phyloP scores from a whole-genome alignment of 2,797 vertebrate species.

The Aplochiton taeniatus region DNA sequence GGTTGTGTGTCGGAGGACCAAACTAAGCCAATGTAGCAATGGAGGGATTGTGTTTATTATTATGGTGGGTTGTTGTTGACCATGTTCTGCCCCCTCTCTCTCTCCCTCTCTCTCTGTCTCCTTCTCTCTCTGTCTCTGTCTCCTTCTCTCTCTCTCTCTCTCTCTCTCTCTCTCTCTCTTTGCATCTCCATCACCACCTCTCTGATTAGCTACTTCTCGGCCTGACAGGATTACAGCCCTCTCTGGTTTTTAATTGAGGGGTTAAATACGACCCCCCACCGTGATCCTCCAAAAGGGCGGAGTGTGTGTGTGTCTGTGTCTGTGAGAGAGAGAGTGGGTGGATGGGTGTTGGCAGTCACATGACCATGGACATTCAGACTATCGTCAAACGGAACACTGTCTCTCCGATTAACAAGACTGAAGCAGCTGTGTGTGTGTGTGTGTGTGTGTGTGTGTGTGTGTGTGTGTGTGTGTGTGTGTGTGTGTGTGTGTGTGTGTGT shows the following conservation, averaged over 20 bases:
- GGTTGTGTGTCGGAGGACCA: not conserved
- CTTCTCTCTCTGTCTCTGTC: constrained; percentile 10
- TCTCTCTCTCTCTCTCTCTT: constrained; percentile 11
- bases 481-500: constrained; percentile 12
- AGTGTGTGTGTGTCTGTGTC: too few relatives aligned
- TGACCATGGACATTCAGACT: constrained; percentile 58
- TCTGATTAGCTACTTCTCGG: constrained; percentile 41
- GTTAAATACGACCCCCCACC: constrained; percentile 73
- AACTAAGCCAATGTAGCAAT: not conserved
- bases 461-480: not conserved
- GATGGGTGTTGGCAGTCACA: constrained; percentile 43
- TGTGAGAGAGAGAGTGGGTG: constrained; percentile 22
- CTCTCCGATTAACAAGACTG: constrained; percentile 50
- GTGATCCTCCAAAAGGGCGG: constrained; percentile 22
- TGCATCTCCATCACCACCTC: constrained; percentile 10
- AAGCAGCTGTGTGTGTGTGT: constrained; percentile 15
- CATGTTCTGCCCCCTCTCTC: constrained; percentile 40
- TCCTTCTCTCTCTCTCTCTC: not conserved
- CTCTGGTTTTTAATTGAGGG: constrained; percentile 74
- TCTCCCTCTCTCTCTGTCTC: not conserved
- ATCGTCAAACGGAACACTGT: constrained; percentile 54
- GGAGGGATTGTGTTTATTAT: constrained; percentile 12
- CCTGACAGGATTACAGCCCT: constrained; percentile 75
- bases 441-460: constrained; percentile 2
- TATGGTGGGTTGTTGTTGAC: constrained; percentile 23